These are phyloP conservation scores for Troilus luridus DNA, from an alignment of 2,888 invertebrate genomes.

Conservation along the genomic window DNA sequence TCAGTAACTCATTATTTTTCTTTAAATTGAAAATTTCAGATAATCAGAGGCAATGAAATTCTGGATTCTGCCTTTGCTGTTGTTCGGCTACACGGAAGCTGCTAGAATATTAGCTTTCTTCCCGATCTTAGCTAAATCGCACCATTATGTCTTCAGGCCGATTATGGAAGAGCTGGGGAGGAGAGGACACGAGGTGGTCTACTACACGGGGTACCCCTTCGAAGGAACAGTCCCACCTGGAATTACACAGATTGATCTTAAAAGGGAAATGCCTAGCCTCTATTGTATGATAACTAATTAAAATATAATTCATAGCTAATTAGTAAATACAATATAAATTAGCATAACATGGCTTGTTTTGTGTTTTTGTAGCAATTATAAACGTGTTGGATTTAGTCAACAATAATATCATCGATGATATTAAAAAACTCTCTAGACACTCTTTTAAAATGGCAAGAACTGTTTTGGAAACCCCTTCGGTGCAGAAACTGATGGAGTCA, in stretches of 20 bases:
- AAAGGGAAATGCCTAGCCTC: not conserved
- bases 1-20: no score
- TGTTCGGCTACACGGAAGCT: not conserved
- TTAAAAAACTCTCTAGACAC: not conserved
- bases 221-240: not conserved
- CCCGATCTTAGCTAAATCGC: conserved; percentile 65
- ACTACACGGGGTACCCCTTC: conserved; percentile 33
- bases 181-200: conserved; percentile 65
- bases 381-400: not conserved
- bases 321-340: not conserved
- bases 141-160: conserved; percentile 64
- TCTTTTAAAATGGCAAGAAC: not conserved
- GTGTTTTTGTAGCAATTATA: not conserved
- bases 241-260: not conserved
- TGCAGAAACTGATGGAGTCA: conserved; percentile 58
- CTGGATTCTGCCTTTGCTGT: not conserved
- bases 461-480: not conserved
- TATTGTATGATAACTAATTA: not conserved
- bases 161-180: conserved; percentile 64
- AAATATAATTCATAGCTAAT: not conserved
- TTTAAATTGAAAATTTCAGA: not conserved
- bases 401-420: not conserved
- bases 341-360: not conserved
- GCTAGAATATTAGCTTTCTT: conserved; percentile 65
- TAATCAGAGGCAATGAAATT: not conserved